Evolutionary conservation across 1,140 invertebrate species (phyloP).

Genomic region (Manduca sexta): DNA sequence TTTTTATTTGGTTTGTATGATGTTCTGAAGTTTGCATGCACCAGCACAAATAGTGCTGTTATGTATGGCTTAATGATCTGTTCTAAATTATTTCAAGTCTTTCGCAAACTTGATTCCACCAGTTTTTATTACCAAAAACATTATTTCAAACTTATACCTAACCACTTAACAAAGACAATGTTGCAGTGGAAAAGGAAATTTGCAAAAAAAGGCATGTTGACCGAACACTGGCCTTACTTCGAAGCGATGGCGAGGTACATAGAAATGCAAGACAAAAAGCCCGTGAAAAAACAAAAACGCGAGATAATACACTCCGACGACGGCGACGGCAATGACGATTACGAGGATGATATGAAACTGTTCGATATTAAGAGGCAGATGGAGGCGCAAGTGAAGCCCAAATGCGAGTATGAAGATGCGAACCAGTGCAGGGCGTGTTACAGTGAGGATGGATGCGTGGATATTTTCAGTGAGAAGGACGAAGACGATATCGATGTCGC

Average conservation of each 20-base stretch:
- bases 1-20: too few species aligned
- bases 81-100: too few species aligned
- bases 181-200: conserved; percentile 63
- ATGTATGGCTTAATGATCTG: too few species aligned
- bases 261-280: conserved; percentile 14
- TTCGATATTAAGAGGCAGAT: conserved; percentile 49
- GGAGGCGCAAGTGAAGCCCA: conserved; percentile 27
- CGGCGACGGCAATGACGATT: conserved; percentile 31
- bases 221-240: conserved; percentile 61
- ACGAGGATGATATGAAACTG: conserved; percentile 55
- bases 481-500: conserved; percentile 43
- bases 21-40: too few species aligned
- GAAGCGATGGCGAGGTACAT: conserved; percentile 45
- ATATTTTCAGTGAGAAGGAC: conserved; percentile 40
- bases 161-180: neutral
- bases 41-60: too few species aligned
- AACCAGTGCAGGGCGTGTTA: conserved; percentile 19
- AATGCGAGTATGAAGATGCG: conserved; percentile 25
- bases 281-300: conserved; percentile 20
- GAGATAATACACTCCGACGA: conserved; percentile 21
- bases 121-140: too few species aligned
- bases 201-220: conserved; percentile 51
- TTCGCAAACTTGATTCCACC: too few species aligned
- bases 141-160: too few species aligned
- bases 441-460: conserved; percentile 27